Percentiles rank a stretch among this genome's conserved stretches.
These are phyloP conservation scores for Myotis davidii DNA, from an alignment of 2,113 vertebrate genomes.

Conservation along the genomic window DNA sequence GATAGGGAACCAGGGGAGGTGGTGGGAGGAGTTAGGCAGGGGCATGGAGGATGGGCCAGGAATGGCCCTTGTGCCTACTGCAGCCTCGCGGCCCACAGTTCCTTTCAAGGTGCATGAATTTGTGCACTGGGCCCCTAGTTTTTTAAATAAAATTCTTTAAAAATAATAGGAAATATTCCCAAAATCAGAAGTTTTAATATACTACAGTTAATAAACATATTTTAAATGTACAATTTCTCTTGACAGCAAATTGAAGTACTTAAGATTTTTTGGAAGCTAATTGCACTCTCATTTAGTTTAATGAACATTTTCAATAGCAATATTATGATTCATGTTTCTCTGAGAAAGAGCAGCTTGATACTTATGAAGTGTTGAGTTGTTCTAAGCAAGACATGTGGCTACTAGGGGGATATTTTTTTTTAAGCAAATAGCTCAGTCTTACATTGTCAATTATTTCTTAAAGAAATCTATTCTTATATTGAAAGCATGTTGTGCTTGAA, in stretches of 20 bases:
- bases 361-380: constrained; percentile 38
- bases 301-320: constrained; percentile 72
- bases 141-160: constrained; percentile 41
- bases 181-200: constrained; percentile 59
- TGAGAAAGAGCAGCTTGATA: constrained; percentile 62
- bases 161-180: not conserved
- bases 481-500: not conserved
- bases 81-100: too few species aligned
- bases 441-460: constrained; percentile 32
- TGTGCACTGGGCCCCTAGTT: too few species aligned
- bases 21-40: too few species aligned
- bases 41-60: too few species aligned
- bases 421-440: constrained; percentile 30
- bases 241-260: constrained; percentile 59
- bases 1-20: too few species aligned
- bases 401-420: constrained; percentile 26
- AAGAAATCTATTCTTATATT: constrained; percentile 13
- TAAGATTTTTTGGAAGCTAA: constrained; percentile 72
- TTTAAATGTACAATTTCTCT: constrained; percentile 66
- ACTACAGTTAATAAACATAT: constrained; percentile 47
- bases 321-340: constrained; percentile 71
- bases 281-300: constrained; percentile 69
- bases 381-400: constrained; percentile 55
- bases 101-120: too few species aligned
- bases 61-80: too few species aligned